Evolutionary conservation across 1,140 invertebrate species (phyloP), one percentile per base, ranked within the genome.

Genomic region (Megalopta genalis): DNA sequence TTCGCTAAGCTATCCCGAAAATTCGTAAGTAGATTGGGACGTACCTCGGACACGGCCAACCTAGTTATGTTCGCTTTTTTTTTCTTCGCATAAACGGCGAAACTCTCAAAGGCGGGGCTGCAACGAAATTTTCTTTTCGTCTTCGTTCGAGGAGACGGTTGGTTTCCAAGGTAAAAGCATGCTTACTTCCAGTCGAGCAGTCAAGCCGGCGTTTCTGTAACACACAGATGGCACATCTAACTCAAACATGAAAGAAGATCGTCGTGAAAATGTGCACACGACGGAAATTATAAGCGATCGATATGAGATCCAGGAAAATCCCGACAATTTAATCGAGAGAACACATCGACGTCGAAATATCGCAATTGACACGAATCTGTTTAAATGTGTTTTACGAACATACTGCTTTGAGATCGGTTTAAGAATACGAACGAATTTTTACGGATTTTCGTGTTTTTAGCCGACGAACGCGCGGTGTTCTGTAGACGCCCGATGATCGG

Each of bases 151-250:
- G 39, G 67, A n/a, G n/a, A 66, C n/a, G 67, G 21, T 78, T 71
- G 52, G 49, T 84, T 79, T 77, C 39, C 14, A 25, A 71, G 18
- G 16, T 70, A 69, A 72, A 82, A 83, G 76, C 76, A 14, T 83
- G 75, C 89, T 88, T 85, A 90, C 89, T 84, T 88, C 81, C 84
- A 69, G 82, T 70, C 72, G 86, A 72, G 60, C 77, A 79, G 73
- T 79, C 81, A 65, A 82, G 60, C 70, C 60, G 83, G 57, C 75
- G 83, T 73, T 88, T 90, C 90, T 91, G 90, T 69, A 91, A 90
- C 88, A 90, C 65, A 89, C 82, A 89, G 74, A 85, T 77, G 77
- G 80, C 65, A 82, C 79, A 77, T 49, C 18, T 74, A 42, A 60
- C n/a, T 75, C 27, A 69, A 68, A 82, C 6, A 8, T 14, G 10